phyloP scores from a whole-genome alignment of 2,888 invertebrate genomes.

The Pilophorus perplexus region DNA sequence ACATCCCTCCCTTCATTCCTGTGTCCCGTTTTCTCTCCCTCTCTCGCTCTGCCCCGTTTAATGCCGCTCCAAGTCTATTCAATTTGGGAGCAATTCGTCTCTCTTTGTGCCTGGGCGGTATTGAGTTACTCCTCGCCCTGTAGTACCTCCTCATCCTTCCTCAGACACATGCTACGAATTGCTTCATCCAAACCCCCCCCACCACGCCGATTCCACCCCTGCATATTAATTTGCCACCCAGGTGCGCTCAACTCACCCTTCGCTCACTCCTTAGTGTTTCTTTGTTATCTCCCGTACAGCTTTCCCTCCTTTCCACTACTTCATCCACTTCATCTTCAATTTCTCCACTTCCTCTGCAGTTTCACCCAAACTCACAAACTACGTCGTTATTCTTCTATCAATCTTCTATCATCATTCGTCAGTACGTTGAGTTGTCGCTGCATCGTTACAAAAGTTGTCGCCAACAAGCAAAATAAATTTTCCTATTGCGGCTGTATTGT shows the following conservation, averaged over 20 bases:
- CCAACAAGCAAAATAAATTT: too few species aligned
- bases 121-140: slow-evolving; percentile 39
- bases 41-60: slow-evolving; percentile 29
- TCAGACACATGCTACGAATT: slow-evolving; percentile 38
- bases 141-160: slow-evolving; percentile 12
- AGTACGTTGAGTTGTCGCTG: too few species aligned
- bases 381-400: too few species aligned
- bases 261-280: slow-evolving; percentile 18
- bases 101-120: slow-evolving; percentile 44
- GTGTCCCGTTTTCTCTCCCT: background rate
- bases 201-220: background rate
- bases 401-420: too few species aligned
- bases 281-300: slow-evolving; percentile 12
- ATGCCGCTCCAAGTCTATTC: slow-evolving; percentile 43
- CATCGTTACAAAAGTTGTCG: too few species aligned
- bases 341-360: background rate
- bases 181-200: slow-evolving; percentile 18
- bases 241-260: slow-evolving; percentile 25
- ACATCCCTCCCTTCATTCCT: slow-evolving; percentile 2
- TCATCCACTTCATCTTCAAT: background rate
- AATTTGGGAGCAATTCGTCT: slow-evolving; percentile 45
- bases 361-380: too few species aligned
- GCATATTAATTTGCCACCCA: slow-evolving; percentile 35
- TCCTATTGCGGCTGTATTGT: too few species aligned
- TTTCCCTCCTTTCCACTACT: background rate